Evolutionary conservation across 2,113 vertebrate species (phyloP).

Genomic region (Casuarius casuarius): DNA sequence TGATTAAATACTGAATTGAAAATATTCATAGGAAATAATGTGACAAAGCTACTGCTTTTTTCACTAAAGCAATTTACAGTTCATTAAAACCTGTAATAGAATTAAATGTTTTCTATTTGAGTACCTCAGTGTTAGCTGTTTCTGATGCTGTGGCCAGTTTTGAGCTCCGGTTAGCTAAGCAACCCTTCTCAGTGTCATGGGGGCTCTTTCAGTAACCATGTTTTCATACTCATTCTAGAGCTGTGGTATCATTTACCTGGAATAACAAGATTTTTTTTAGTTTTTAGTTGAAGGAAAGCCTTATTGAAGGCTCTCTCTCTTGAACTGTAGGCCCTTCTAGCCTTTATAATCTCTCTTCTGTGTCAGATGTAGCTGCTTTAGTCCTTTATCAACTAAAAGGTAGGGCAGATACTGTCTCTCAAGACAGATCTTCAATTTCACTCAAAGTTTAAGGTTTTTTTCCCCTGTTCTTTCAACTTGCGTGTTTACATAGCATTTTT

Average conservation of each 20-base stretch:
- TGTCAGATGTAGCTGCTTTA: not conserved
- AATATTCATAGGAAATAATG: too few species aligned
- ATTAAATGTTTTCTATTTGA: too few species aligned
- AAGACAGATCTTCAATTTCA: not conserved
- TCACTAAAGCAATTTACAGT: too few species aligned
- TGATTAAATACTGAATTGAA: too few species aligned
- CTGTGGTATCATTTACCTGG: not conserved
- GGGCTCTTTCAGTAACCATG: not conserved
- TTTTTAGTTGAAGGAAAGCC: not conserved
- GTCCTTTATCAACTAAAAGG: not conserved
- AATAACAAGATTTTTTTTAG: not conserved
- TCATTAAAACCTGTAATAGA: too few species aligned
- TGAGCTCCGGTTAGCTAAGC: not conserved
- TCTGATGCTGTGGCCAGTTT: too few species aligned
- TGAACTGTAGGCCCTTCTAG: not conserved
- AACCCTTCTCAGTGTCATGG: not conserved
- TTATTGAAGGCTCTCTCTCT: not conserved
- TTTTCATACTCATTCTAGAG: not conserved
- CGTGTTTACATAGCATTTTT: fast-evolving
- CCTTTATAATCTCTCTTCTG: not conserved
- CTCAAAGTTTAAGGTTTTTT: not conserved
- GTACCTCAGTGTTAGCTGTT: too few species aligned
- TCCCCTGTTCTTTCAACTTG: not conserved
- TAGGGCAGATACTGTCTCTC: not conserved
- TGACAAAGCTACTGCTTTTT: too few species aligned